Percentiles rank a stretch among this genome's conserved stretches.
Evolutionary conservation across 2,888 invertebrate genomes (phyloP).

Genomic region (Dysmachus trigonus): DNA sequence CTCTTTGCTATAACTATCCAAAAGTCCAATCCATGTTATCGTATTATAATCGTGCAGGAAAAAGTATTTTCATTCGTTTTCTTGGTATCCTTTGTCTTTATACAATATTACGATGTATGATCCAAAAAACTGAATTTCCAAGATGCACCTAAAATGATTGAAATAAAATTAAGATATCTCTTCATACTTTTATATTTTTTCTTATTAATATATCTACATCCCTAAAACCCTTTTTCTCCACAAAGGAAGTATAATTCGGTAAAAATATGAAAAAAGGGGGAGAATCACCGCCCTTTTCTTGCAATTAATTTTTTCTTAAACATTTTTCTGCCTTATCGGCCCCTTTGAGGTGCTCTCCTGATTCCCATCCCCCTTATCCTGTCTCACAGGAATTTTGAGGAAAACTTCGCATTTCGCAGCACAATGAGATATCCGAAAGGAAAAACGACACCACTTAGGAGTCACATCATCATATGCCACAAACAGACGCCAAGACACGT

Average conservation of each 20-base stretch:
- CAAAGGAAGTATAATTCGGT: not conserved
- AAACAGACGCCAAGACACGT: not conserved
- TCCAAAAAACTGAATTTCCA: not conserved
- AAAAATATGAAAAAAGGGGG: not conserved
- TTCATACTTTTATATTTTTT: not conserved
- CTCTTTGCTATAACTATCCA: not conserved
- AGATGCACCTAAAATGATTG: not conserved
- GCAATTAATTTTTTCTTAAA: not conserved
- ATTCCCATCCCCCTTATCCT: not conserved
- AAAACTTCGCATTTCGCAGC: not conserved
- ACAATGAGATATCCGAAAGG: not conserved
- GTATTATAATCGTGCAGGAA: not conserved
- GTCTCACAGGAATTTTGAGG: not conserved
- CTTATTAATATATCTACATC: not conserved
- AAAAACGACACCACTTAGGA: not conserved
- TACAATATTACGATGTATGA: not conserved
- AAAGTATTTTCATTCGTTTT: too few species aligned
- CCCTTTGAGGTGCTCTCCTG: not conserved
- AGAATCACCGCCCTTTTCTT: not conserved
- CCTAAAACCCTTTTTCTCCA: not conserved
- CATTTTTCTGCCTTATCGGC: not conserved
- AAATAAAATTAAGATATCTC: not conserved
- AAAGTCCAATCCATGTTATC: not conserved
- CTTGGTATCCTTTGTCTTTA: too few species aligned
- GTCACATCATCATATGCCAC: not conserved